phyloP scores from a whole-genome alignment of 2,797 vertebrate genomes.

The Kryptopterus vitreolus region DNA sequence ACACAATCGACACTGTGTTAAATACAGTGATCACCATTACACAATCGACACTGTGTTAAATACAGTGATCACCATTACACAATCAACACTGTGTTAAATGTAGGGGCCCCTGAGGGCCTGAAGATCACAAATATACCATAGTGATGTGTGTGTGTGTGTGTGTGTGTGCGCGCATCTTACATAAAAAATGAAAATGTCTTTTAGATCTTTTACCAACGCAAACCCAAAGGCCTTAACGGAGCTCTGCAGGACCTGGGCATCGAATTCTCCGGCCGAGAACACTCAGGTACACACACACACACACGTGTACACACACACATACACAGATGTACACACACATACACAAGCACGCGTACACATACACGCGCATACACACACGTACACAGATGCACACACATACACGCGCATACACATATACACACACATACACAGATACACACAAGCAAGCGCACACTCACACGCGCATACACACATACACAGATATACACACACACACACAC shows the following conservation, averaged over 20 bases:
- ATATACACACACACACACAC: no score
- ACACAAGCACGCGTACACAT: background rate
- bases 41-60: no score
- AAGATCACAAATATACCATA: no score
- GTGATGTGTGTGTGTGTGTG: background rate
- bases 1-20: no score
- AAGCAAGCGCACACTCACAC: background rate
- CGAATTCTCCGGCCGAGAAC: conserved; percentile 88
- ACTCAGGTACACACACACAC: conserved; percentile 78
- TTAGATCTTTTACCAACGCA: conserved; percentile 88
- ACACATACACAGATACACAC: background rate
- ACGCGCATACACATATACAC: background rate
- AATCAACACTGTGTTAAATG: no score
- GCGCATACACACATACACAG: no score
- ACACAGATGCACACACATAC: background rate
- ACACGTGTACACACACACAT: background rate
- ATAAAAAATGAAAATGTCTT: background rate
- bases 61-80: no score
- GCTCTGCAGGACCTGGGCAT: conserved; percentile 92
- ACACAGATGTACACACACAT: no score
- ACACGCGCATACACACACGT: background rate
- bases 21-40: no score
- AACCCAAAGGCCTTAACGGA: conserved; percentile 89
- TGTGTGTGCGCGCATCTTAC: background rate
- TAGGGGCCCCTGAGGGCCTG: no score